Evolutionary conservation across 30 jellyfish, hydroid and myxozoan species (phyloP), one percentile per base, ranked within the genome.

Genomic region (Cassiopea xamachana): DNA sequence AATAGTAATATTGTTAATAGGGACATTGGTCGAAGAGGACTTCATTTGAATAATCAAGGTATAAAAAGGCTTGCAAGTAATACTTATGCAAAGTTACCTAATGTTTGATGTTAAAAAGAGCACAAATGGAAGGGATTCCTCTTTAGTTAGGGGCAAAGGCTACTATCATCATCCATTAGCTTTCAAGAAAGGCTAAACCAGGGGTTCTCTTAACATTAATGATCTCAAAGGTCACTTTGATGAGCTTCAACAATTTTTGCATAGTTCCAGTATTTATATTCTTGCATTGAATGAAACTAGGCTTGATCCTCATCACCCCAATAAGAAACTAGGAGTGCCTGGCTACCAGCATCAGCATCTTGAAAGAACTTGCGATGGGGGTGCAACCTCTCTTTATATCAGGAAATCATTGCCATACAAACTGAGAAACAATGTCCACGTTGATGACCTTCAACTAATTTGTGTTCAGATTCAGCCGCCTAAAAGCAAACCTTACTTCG

Each of bases 291-390:
- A 79, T 59, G 77, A 27, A 27, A 27, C 39, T 27, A 27, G 39
- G 39, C 39, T 27, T 27, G 39, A 27, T 27, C 39, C 39, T 27
- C 39, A 46, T 58, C 0, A 44, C 74, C 87, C 87, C 17, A 47
- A 39, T 13, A 13, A 49, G 87, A 7, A 46, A 43, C 47, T 74
- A 6, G 73, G 19, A 18, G 44, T 77, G 12, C 19, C 73, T 4
- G 89, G 79, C 8, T 80, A 55, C 39, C 89, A 80, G 18, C 90
- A 60, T 17, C 71, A 81, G 71, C 81, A 82, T 67, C 81, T 62
- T 64, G 90, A 81, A 2, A 62, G 90, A 46, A 81, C 76, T 16
- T n/a, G 81, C 46, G 8, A 60, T 67, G 90, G 81, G 17, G 90
- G 71, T 47, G 90, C 73, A 7, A 82, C 64, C 70, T 60, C 81